phyloP scores from a whole-genome alignment of 1,140 invertebrate genomes.

The Leptopilina boulardi region DNA sequence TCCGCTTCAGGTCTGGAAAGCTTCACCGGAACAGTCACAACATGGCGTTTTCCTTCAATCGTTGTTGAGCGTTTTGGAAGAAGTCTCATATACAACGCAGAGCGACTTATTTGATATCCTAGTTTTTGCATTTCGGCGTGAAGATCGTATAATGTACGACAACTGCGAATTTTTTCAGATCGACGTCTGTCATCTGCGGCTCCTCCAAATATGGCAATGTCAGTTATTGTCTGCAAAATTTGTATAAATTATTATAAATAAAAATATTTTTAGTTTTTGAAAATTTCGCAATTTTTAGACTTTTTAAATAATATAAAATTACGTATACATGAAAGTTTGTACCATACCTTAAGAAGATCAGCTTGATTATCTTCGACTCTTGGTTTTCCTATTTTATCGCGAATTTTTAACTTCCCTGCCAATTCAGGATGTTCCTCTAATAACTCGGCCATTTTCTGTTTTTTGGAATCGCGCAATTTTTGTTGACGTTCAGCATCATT shows the following conservation, averaged over 20 bases:
- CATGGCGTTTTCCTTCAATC: constrained; percentile 34
- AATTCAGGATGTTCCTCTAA: constrained; percentile 16
- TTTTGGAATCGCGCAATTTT: not conserved
- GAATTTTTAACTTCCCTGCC: not conserved
- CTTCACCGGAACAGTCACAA: constrained; percentile 43
- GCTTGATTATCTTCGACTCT: not conserved
- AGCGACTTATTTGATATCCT: constrained; percentile 2
- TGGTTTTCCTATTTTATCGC: not conserved
- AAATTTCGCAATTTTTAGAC: not conserved
- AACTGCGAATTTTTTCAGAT: constrained; percentile 35
- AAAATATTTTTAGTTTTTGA: not conserved
- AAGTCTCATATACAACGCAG: constrained; percentile 9
- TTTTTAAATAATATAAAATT: not conserved
- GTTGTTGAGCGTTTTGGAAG: constrained; percentile 15
- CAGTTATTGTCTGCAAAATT: not conserved
- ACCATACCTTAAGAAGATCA: not conserved
- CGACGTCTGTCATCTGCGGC: constrained; percentile 38
- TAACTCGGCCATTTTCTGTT: not conserved
- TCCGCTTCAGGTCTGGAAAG: constrained; percentile 32
- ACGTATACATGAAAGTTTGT: not conserved
- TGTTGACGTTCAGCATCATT: not conserved
- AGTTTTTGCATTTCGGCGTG: not conserved
- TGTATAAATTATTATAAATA: not conserved
- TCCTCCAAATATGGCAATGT: constrained; percentile 28
- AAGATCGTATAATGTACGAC: constrained; percentile 35